phyloP scores from a whole-genome alignment of 2,888 invertebrate species.

The Drymonia ruficornis region DNA sequence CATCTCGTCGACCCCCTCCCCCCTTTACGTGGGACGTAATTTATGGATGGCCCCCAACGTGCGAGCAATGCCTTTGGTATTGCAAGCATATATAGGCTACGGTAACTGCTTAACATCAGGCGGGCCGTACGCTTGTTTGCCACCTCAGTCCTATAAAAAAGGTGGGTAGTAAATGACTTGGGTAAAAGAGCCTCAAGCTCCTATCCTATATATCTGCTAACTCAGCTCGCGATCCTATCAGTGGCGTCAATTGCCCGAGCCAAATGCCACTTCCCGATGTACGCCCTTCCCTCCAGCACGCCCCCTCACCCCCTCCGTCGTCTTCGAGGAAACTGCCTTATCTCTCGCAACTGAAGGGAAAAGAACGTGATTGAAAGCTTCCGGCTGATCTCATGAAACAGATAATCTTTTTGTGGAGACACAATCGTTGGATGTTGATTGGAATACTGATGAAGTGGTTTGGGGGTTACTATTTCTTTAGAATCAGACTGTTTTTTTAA shows the following conservation, averaged over 20 bases:
- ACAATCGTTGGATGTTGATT: conserved; percentile 46
- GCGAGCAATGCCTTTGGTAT: too few species aligned
- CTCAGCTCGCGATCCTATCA: conserved; percentile 84
- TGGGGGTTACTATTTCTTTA: conserved; percentile 24
- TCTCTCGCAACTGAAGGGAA: conserved; percentile 59
- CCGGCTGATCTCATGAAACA: conserved; percentile 69
- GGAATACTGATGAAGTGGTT: conserved; percentile 33
- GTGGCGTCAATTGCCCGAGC: conserved; percentile 85
- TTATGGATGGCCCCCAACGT: too few species aligned
- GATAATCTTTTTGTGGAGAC: conserved; percentile 64
- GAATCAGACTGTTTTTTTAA: not conserved
- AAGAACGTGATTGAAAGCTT: conserved; percentile 78
- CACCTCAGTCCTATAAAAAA: too few species aligned
- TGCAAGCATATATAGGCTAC: too few species aligned
- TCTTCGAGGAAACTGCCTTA: conserved; percentile 59
- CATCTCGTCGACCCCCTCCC: too few species aligned
- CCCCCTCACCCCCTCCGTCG: conserved; percentile 34
- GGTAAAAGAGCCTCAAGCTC: conserved; percentile 36
- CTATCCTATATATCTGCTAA: conserved; percentile 67
- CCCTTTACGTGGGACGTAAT: too few species aligned
- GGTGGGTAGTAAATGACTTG: too few species aligned
- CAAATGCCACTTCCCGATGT: conserved; percentile 78
- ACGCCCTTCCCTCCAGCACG: conserved; percentile 27
- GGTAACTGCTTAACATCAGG: too few species aligned
- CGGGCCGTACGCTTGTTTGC: too few species aligned